phyloP scores from a whole-genome alignment of 2,888 invertebrate genomes.

The Scaptomyza cyrtandrae region DNA sequence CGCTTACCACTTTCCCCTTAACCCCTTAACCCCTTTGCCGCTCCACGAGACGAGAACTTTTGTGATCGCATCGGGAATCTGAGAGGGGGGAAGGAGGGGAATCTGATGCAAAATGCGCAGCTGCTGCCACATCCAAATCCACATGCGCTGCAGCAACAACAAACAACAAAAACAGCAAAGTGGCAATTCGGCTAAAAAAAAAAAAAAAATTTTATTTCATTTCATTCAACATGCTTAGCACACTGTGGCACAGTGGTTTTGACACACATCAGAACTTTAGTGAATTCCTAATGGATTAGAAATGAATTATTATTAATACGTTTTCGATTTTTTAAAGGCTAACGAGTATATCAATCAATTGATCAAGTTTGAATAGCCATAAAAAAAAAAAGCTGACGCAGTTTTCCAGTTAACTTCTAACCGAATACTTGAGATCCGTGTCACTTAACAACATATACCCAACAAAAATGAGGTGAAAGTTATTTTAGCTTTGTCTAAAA shows the following conservation, averaged over 20 bases:
- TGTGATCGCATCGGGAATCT: slow-evolving; percentile 9
- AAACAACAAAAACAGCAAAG: slow-evolving; percentile 39
- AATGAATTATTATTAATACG: background rate
- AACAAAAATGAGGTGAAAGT: no score
- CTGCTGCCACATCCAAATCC: slow-evolving; percentile 53
- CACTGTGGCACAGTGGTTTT: slow-evolving; percentile 32
- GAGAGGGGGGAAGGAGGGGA: background rate
- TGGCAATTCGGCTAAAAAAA: slow-evolving; percentile 70
- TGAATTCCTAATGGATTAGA: background rate
- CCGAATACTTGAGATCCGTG: no score
- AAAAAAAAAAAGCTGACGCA: no score
- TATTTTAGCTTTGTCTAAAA: no score
- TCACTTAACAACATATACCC: no score
- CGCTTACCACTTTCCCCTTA: background rate
- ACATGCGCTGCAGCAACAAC: slow-evolving; percentile 23
- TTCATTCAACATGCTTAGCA: slow-evolving; percentile 56
- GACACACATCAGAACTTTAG: background rate
- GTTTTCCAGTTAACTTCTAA: no score
- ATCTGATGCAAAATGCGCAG: slow-evolving; percentile 68
- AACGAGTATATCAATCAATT: no score
- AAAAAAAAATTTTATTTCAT: slow-evolving; percentile 57
- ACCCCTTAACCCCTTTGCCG: background rate
- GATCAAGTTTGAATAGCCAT: no score
- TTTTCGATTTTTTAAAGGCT: no score
- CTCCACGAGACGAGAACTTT: slow-evolving; percentile 18